Evolutionary conservation across 2,113 vertebrate genomes (phyloP).

Genomic region (Cranoglanis bouderius): DNA sequence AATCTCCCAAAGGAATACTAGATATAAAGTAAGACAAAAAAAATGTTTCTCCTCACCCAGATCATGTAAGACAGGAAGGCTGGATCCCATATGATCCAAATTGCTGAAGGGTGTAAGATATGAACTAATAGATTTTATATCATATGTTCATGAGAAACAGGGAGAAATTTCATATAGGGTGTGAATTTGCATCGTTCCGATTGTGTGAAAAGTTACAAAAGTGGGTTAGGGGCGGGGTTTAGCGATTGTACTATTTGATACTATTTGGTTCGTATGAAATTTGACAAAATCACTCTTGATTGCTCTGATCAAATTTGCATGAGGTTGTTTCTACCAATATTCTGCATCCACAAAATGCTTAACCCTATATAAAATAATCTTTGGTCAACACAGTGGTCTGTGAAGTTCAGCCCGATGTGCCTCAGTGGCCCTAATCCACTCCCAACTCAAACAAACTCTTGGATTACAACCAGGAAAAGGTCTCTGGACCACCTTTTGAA

Average conservation of each 20-base stretch:
- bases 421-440: slow-evolving; percentile 47
- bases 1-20: too few species aligned
- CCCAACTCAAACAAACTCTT: slow-evolving; percentile 39
- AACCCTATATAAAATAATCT: not conserved
- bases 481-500: slow-evolving; percentile 23
- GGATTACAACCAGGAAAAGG: slow-evolving; percentile 44
- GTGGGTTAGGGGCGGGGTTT: not conserved
- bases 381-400: slow-evolving; percentile 57
- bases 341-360: not conserved
- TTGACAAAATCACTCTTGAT: not conserved
- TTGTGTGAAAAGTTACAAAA: not conserved
- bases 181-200: not conserved
- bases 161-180: not conserved
- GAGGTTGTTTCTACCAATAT: not conserved
- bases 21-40: not conserved
- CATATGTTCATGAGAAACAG: not conserved
- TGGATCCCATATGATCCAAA: not conserved
- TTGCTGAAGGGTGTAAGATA: not conserved
- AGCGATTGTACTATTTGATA: not conserved
- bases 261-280: not conserved
- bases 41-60: not conserved
- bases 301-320: not conserved
- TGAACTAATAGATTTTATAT: not conserved
- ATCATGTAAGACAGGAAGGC: not conserved
- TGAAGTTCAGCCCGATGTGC: slow-evolving; percentile 56